These are phyloP conservation scores for Amia ocellicauda DNA, from an alignment of 2,113 vertebrate species.

Conservation along the genomic window DNA sequence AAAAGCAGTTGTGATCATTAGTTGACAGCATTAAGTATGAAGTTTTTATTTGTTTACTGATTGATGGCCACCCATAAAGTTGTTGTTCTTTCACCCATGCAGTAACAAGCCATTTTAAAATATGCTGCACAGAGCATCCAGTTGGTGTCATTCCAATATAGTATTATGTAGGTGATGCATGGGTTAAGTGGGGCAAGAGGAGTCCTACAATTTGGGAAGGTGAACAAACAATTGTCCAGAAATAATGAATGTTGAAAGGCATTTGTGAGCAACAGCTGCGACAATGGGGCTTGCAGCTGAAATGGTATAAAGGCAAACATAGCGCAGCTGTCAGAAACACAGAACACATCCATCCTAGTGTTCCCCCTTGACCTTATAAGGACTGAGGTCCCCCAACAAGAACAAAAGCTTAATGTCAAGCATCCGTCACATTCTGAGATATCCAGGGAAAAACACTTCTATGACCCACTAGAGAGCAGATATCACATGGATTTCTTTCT, in stretches of 20 bases:
- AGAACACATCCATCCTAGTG: background rate
- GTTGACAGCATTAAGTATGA: too few relatives aligned
- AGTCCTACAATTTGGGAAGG: background rate
- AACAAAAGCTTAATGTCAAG: background rate
- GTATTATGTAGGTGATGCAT: background rate
- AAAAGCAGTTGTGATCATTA: too few relatives aligned
- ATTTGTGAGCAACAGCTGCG: constrained; percentile 25
- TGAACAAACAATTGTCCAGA: constrained; percentile 14
- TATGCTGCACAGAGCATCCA: too few relatives aligned
- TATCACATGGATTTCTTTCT: too few relatives aligned
- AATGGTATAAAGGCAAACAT: constrained; percentile 13
- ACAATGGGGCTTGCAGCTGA: constrained; percentile 19
- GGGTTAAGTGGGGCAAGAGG: background rate
- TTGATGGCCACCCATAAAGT: too few relatives aligned
- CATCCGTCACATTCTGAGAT: background rate
- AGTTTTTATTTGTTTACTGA: too few relatives aligned
- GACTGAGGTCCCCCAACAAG: constrained; percentile 13
- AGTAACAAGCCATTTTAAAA: too few relatives aligned
- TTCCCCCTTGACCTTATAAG: constrained; percentile 19
- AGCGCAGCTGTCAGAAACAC: constrained; percentile 16
- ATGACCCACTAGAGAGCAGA: too few relatives aligned
- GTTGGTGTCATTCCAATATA: too few relatives aligned
- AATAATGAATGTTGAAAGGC: constrained; percentile 12
- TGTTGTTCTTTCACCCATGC: too few relatives aligned
- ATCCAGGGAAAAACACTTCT: background rate